phyloP scores from a whole-genome alignment of 1,140 invertebrate species.

The Solenopsis invicta region DNA sequence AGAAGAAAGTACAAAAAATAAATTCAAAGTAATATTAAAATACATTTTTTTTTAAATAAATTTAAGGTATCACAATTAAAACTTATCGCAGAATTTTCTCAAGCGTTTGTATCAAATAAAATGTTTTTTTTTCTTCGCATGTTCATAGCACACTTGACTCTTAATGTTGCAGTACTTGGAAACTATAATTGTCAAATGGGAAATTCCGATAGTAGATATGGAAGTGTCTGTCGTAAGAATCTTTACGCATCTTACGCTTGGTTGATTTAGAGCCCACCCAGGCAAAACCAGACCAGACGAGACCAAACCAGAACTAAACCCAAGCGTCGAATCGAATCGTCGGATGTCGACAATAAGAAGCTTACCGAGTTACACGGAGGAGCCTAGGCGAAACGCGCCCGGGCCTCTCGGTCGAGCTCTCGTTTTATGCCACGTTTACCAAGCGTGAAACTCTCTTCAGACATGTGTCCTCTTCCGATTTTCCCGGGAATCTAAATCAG shows the following conservation, averaged over 20 bases:
- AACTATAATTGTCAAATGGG: not conserved
- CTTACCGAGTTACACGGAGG: conserved; percentile 59
- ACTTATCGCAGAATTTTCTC: not conserved
- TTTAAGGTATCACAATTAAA: not conserved
- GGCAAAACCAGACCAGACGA: not conserved
- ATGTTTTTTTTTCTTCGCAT: not conserved
- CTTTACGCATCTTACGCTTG: not conserved
- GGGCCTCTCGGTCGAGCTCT: conserved; percentile 32
- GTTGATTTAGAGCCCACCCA: not conserved
- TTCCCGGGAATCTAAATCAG: conserved; percentile 43
- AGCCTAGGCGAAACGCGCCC: not conserved
- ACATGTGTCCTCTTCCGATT: conserved; percentile 48
- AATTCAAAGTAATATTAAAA: conserved; percentile 18
- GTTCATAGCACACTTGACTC: not conserved
- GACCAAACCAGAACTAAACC: conserved; percentile 20
- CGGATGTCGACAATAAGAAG: conserved; percentile 64
- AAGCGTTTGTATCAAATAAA: not conserved
- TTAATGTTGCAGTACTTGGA: not conserved
- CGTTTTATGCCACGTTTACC: conserved; percentile 64
- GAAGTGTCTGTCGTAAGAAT: not conserved
- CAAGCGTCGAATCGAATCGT: conserved; percentile 9
- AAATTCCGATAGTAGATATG: not conserved
- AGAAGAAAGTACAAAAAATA: not conserved
- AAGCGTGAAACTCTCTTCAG: conserved; percentile 25
- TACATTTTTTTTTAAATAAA: not conserved